phyloP scores from a whole-genome alignment of 2,113 vertebrate species.

The Erythrocebus patas region DNA sequence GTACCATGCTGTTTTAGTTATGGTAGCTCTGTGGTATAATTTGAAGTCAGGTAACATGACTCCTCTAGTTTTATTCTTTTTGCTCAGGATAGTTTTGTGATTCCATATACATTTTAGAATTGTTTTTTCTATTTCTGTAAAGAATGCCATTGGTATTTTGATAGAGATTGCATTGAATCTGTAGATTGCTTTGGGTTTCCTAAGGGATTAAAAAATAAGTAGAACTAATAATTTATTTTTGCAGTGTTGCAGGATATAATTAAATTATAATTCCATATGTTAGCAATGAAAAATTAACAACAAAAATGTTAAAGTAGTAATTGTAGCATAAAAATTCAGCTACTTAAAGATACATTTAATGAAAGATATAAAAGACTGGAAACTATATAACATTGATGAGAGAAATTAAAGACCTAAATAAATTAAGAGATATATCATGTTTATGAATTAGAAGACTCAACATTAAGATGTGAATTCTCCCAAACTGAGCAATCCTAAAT shows the following conservation, averaged over 20 bases:
- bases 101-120: too few species aligned
- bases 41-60: too few species aligned
- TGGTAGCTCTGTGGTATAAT: too few species aligned
- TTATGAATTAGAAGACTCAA: not conserved
- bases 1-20: too few species aligned
- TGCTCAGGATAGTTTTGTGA: too few species aligned
- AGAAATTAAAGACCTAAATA: constrained; percentile 20
- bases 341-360: not conserved
- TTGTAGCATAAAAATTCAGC: not conserved
- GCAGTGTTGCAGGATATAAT: not conserved
- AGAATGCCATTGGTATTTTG: too few species aligned
- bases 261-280: not conserved
- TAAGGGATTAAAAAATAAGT: not conserved
- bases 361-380: not conserved
- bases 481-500: not conserved
- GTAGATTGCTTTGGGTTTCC: too few species aligned
- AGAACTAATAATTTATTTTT: constrained; percentile 19
- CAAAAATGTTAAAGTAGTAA: not conserved
- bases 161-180: too few species aligned
- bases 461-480: not conserved
- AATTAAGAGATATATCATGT: not conserved
- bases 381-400: not conserved
- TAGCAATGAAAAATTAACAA: not conserved
- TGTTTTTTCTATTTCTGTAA: too few species aligned
- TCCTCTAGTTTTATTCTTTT: too few species aligned